phyloP scores from a whole-genome alignment of 2,888 invertebrate species.

The Macrophya alboannulata region DNA sequence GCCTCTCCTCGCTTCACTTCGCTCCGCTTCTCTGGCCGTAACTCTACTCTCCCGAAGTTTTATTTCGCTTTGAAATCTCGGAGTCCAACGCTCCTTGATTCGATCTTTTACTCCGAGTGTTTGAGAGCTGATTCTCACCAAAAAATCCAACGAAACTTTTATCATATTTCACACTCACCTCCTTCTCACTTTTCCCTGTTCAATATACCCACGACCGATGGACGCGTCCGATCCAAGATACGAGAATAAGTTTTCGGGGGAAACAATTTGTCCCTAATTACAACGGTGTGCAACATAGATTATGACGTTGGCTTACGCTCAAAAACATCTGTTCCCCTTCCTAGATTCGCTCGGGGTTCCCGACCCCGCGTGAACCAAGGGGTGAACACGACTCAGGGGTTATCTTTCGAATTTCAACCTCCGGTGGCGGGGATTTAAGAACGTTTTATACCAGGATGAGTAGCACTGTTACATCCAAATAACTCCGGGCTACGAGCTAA shows the following conservation, averaged over 20 bases:
- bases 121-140: neutral
- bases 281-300: constrained; percentile 79
- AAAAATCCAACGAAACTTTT: neutral
- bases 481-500: constrained; percentile 71
- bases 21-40: neutral
- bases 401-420: constrained; percentile 64
- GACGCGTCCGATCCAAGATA: constrained; percentile 25
- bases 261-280: constrained; percentile 78
- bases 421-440: constrained; percentile 44
- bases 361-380: constrained; percentile 68
- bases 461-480: constrained; percentile 65
- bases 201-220: constrained; percentile 13
- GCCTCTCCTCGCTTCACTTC: constrained; percentile 3
- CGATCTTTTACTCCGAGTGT: neutral
- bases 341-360: constrained; percentile 70
- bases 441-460: constrained; percentile 66
- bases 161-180: neutral
- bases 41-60: constrained; percentile 51
- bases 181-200: neutral
- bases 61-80: constrained; percentile 59
- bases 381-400: constrained; percentile 75
- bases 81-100: neutral
- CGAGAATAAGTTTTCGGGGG: constrained; percentile 55
- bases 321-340: constrained; percentile 79
- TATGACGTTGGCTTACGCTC: constrained; percentile 78